Percentiles rank a stretch among this genome's conserved stretches.
These are phyloP conservation scores for Eulemur rubriventer DNA, from an alignment of 2,797 vertebrate species.

Conservation along the genomic window DNA sequence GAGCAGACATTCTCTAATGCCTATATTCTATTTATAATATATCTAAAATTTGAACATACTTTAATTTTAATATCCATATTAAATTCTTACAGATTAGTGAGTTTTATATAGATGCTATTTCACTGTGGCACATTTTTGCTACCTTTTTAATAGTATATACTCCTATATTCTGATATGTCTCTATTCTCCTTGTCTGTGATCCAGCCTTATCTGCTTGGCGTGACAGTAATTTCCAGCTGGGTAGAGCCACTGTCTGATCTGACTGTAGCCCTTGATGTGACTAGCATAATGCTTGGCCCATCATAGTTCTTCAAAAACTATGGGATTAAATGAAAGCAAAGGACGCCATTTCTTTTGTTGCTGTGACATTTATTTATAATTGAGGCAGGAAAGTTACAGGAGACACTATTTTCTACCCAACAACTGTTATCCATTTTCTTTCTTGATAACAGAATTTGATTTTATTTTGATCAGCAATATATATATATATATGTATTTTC, in stretches of 20 bases:
- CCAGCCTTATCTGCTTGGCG: not conserved
- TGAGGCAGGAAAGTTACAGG: not conserved
- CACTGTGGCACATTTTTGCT: not conserved
- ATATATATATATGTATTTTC: not conserved
- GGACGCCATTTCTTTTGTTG: not conserved
- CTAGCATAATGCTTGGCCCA: not conserved
- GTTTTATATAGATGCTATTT: conserved; percentile 30
- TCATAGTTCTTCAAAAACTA: not conserved
- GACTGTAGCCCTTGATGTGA: not conserved
- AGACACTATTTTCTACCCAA: not conserved
- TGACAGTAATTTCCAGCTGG: not conserved
- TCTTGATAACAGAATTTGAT: not conserved
- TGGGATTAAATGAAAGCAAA: conserved; percentile 13
- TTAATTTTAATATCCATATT: not conserved
- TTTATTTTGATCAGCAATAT: not conserved
- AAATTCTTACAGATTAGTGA: not conserved
- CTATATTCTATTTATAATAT: not conserved
- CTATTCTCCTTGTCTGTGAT: not conserved
- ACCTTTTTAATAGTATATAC: not conserved
- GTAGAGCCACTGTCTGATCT: not conserved
- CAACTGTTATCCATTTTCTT: not conserved
- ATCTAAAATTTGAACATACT: conserved; percentile 23
- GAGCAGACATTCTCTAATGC: not conserved
- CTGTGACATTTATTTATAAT: not conserved
- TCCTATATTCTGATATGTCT: not conserved